phyloP scores from a whole-genome alignment of 2,888 invertebrate genomes.

The Drosophila parthenogenetica region DNA sequence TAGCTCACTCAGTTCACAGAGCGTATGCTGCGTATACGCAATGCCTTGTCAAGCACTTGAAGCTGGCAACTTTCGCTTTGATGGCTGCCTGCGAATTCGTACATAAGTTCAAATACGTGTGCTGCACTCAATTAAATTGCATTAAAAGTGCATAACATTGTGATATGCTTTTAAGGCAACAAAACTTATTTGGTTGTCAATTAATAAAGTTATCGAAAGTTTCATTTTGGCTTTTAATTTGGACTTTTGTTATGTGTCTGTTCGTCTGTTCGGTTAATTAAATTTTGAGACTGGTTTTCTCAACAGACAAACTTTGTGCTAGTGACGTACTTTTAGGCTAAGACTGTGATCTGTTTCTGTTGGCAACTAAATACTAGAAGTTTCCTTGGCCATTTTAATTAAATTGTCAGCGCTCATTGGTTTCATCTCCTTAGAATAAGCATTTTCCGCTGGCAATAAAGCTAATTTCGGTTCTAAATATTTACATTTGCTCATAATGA shows the following conservation, averaged over 20 bases:
- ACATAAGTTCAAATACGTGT: constrained; percentile 5
- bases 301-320: constrained; percentile 1
- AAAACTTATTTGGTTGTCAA: constrained; percentile 37
- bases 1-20: constrained; percentile 6
- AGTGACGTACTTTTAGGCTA: constrained; percentile 3
- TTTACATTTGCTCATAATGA: constrained; percentile 8
- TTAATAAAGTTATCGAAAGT: constrained; percentile 55
- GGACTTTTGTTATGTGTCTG: constrained; percentile 8
- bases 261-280: constrained; percentile 24
- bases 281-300: constrained; percentile 28
- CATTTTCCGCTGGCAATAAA: not conserved
- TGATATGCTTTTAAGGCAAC: constrained; percentile 22
- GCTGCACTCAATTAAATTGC: constrained; percentile 56
- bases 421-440: constrained; percentile 1
- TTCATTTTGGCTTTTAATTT: constrained; percentile 23
- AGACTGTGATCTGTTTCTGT: not conserved
- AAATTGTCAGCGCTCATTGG: constrained; percentile 8
- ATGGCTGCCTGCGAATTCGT: constrained; percentile 14
- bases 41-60: constrained; percentile 25
- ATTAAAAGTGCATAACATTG: constrained; percentile 27
- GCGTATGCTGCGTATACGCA: constrained; percentile 57
- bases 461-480: not conserved
- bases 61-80: constrained; percentile 46
- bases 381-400: constrained; percentile 13
- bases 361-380: constrained; percentile 16